A percentile compares a stretch with the other conserved stretches of the same genome.
Evolutionary conservation across 2,113 vertebrate species (phyloP).

Genomic region (Perognathus longimembris): DNA sequence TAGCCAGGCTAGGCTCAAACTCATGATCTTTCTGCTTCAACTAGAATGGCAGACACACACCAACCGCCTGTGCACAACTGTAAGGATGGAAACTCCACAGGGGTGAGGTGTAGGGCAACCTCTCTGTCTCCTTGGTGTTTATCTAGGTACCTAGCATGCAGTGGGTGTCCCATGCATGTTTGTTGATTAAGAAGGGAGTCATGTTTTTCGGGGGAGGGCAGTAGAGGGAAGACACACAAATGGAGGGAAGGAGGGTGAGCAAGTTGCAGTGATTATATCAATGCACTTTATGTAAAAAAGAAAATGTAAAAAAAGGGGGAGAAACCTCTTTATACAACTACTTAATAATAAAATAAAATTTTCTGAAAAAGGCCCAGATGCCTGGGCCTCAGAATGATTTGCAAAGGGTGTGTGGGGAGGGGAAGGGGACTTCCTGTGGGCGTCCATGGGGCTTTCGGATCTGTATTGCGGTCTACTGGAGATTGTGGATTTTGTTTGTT

Average conservation of each 20-base stretch:
- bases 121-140: neutral
- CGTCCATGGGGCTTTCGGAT: neutral
- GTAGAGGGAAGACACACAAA: neutral
- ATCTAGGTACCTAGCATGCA: neutral
- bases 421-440: neutral
- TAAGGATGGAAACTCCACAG: neutral
- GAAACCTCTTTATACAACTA: too few relatives aligned
- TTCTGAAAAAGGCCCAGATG: neutral
- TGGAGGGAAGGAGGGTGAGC: neutral
- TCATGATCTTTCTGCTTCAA: too few relatives aligned
- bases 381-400: fast-evolving
- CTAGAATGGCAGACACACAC: too few relatives aligned
- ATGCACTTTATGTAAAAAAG: too few relatives aligned
- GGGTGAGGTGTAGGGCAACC: neutral
- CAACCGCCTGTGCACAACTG: neutral
- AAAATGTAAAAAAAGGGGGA: too few relatives aligned
- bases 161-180: neutral
- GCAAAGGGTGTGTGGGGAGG: neutral
- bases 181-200: neutral
- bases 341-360: too few relatives aligned
- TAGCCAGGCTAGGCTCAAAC: too few relatives aligned
- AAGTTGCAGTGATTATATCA: too few relatives aligned
- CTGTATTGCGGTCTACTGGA: neutral
- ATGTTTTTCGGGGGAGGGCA: too few relatives aligned
- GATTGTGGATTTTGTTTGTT: neutral